Percentiles rank a stretch among this genome's conserved stretches.
Conservation (phyloP, 2,113 vertebrate species). For the Procapra przewalskii region DNA sequence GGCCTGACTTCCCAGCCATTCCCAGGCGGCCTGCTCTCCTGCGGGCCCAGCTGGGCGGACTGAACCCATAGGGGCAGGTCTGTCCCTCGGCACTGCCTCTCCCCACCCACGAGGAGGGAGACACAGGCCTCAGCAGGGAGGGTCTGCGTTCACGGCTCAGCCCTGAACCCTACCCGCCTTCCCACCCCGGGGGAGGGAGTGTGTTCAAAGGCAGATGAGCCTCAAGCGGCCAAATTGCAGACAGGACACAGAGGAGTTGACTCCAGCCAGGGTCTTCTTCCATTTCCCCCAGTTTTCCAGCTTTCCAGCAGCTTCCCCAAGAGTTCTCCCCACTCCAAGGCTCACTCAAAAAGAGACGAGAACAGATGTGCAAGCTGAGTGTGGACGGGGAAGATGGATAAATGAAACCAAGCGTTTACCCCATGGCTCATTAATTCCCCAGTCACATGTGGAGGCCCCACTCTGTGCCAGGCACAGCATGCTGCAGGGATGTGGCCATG, state of each 20-base stretch:
- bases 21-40: constrained; percentile 54
- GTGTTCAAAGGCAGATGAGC: not conserved
- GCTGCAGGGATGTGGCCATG: not conserved
- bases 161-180: not conserved
- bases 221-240: not conserved
- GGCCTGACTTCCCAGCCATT: constrained; percentile 51
- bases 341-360: not conserved
- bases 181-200: rapidly evolving
- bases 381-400: rapidly evolving
- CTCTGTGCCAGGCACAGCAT: not conserved
- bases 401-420: rapidly evolving
- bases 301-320: not conserved
- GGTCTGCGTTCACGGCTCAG: not conserved
- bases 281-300: not conserved
- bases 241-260: not conserved
- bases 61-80: not conserved
- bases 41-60: constrained; percentile 11
- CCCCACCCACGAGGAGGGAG: not conserved
- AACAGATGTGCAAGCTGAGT: not conserved
- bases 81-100: not conserved
- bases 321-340: not conserved
- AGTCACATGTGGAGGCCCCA: not conserved
- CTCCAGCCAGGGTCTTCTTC: not conserved
- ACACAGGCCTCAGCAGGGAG: not conserved
- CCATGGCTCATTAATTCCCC: not conserved